A percentile compares a stretch with the other conserved stretches of the same genome.
Evolutionary conservation across 2,888 invertebrate genomes (phyloP).

Genomic region (Melipona beecheii): DNA sequence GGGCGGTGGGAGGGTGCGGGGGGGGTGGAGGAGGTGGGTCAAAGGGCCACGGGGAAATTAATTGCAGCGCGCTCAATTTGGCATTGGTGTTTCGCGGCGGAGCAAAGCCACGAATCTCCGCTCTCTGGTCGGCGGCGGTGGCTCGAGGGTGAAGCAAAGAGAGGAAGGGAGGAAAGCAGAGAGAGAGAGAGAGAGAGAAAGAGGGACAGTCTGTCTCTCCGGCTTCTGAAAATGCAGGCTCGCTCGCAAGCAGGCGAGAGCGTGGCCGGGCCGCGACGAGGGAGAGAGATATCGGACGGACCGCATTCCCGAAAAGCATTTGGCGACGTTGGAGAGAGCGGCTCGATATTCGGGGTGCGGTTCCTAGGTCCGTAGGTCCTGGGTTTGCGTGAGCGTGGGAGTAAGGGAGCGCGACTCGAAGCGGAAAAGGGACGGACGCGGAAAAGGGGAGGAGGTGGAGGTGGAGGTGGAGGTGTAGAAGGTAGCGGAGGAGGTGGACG

Average conservation of each 20-base stretch:
- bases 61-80: conserved; percentile 57
- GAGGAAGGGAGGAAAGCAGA: no score
- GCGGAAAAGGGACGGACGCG: conserved; percentile 46
- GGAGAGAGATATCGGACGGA: conserved; percentile 63
- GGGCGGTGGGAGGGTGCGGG: neutral
- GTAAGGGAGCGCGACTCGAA: conserved; percentile 35
- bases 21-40: neutral
- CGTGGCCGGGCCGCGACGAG: conserved; percentile 52
- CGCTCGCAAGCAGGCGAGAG: conserved; percentile 54
- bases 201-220: conserved; percentile 3
- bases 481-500: conserved; percentile 26
- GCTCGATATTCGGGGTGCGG: conserved; percentile 84
- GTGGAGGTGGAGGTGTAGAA: conserved; percentile 8
- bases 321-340: conserved; percentile 74
- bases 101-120: conserved; percentile 47
- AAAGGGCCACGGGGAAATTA: conserved; percentile 49
- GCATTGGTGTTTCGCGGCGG: conserved; percentile 52
- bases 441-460: conserved; percentile 43
- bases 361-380: conserved; percentile 78
- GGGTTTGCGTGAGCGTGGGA: conserved; percentile 76
- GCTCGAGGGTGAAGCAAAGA: neutral
- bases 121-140: neutral
- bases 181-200: neutral
- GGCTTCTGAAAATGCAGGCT: conserved; percentile 61
- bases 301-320: conserved; percentile 75